A percentile compares a stretch with the other conserved stretches of the same genome.
These are phyloP conservation scores for Cataglyphis rosenhaueri DNA, from an alignment of 2,888 invertebrate species.

Conservation along the genomic window DNA sequence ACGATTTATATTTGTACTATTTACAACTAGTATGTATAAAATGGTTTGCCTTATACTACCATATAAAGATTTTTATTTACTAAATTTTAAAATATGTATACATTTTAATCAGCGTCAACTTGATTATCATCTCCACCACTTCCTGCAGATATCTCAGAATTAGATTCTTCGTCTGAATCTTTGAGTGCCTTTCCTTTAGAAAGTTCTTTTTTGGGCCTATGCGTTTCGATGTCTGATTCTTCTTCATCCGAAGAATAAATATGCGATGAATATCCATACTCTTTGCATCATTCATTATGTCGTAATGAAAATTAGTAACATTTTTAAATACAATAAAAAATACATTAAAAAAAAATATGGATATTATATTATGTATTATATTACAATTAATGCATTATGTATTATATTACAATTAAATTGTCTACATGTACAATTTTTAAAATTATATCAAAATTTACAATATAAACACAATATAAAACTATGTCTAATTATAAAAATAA, in stretches of 20 bases:
- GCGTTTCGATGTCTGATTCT: slow-evolving; percentile 93
- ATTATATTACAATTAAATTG: no score
- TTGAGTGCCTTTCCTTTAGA: slow-evolving; percentile 93
- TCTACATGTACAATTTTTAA: no score
- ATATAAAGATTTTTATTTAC: slow-evolving; percentile 31
- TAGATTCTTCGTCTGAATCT: slow-evolving; percentile 90
- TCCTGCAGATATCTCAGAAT: slow-evolving; percentile 84
- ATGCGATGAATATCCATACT: slow-evolving; percentile 67
- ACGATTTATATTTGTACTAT: background rate
- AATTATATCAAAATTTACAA: no score
- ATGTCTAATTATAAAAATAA: no score
- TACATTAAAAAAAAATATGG: no score
- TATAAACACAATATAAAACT: no score
- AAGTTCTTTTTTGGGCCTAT: slow-evolving; percentile 89
- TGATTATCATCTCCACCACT: slow-evolving; percentile 83
- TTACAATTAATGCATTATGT: no score
- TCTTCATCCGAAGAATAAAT: slow-evolving; percentile 97
- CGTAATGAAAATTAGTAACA: no score
- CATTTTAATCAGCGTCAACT: slow-evolving; percentile 77
- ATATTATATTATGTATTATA: no score
- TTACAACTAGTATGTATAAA: background rate
- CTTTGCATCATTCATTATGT: no score
- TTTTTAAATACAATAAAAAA: no score
- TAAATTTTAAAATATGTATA: slow-evolving; percentile 26
- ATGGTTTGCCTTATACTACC: background rate